Conservation (phyloP, 2,113 vertebrate species). For the Phoenicopterus ruber region DNA sequence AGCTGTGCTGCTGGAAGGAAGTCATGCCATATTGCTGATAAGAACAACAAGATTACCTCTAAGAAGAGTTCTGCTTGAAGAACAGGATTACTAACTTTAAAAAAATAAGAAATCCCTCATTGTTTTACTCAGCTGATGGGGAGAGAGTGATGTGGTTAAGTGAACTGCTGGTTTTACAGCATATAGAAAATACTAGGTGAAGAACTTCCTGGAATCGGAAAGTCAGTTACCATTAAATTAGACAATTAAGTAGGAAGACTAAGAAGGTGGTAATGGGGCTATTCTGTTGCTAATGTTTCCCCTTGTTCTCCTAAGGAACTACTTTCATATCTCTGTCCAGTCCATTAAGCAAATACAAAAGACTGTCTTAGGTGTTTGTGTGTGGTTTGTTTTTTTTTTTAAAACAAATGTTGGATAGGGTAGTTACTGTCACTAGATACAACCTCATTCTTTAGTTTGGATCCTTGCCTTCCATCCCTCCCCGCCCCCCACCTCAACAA, state of each 20-base stretch:
- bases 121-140: neutral
- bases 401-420: neutral
- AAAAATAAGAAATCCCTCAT: neutral
- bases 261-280: neutral
- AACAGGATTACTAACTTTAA: neutral
- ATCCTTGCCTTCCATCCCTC: neutral
- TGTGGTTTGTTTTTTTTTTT: too few relatives aligned
- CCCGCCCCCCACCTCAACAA: neutral
- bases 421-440: neutral
- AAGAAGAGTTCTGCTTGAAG: neutral
- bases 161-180: neutral
- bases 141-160: neutral
- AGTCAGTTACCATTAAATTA: neutral
- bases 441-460: neutral
- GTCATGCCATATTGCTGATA: neutral
- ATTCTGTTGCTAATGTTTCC: neutral
- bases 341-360: neutral
- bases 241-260: neutral
- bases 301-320: neutral
- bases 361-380: neutral
- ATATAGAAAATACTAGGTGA: neutral
- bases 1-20: neutral
- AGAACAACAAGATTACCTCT: neutral
- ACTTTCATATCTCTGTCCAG: neutral
- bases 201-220: neutral